Evolutionary conservation across 2,113 vertebrate species (phyloP).

Genomic region (Aviceda subcristata): DNA sequence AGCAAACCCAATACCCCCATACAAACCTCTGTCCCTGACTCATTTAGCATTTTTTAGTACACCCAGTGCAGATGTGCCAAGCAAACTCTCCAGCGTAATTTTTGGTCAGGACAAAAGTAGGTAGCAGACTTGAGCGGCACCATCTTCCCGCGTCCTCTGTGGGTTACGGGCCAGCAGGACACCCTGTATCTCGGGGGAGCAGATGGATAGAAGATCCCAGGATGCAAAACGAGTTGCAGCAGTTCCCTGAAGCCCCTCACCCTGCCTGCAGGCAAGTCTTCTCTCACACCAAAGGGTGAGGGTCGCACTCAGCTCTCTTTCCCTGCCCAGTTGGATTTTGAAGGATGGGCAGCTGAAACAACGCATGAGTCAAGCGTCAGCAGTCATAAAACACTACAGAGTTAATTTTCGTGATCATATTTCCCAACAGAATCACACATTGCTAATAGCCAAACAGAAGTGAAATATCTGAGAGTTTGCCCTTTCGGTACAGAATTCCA

Average conservation of each 20-base stretch:
- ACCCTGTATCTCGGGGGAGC: no score
- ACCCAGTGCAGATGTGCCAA: background rate
- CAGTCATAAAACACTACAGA: background rate
- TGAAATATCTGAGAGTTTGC: background rate
- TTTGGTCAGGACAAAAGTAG: background rate
- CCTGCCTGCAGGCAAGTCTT: background rate
- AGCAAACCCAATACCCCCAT: background rate
- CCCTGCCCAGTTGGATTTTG: background rate
- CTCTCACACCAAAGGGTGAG: background rate
- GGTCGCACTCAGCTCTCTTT: background rate
- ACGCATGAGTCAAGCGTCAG: background rate
- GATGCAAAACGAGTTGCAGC: accelerated
- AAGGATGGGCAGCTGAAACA: background rate
- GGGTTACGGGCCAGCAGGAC: accelerated
- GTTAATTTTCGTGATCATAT: background rate
- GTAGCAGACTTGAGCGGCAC: background rate
- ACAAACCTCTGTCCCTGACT: background rate
- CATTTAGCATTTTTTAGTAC: background rate
- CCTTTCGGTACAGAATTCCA: background rate
- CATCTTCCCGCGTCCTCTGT: background rate
- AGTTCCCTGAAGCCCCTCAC: background rate
- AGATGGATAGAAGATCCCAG: background rate
- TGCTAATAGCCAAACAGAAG: background rate
- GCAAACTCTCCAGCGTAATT: background rate
- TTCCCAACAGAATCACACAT: background rate